Base-by-base conservation (phyloP, 2,113 vertebrate species). In the Tautogolabrus adspersus region DNA sequence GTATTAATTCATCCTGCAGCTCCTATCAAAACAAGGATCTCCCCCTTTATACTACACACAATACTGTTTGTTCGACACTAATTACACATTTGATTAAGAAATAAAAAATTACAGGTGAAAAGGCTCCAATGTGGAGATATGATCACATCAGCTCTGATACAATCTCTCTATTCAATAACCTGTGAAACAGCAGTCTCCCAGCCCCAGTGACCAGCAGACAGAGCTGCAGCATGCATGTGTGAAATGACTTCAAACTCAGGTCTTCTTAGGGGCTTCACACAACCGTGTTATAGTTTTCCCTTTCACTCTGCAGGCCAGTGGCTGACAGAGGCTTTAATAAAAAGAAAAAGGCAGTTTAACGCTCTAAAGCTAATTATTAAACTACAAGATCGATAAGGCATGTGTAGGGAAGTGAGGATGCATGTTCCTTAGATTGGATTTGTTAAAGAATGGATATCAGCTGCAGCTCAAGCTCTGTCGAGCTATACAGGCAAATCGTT, bases 81-180 rank as follows among this genome's bases (percentile, higher is more conserved):
- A 91, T 89, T 83, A 80, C 64, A 78, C 47, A 58, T 73, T 68
- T 71, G 63, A 81, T 77, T 75, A 85, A 68, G 66, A 62, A 81
- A 26, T 47, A 66, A 42, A 74, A 64, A 52, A 68, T 65, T 23
- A 19, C 67, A 74, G 76, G 63, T 84, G 60, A 58, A 59, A 69
- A 77, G 34, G 57, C 40, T 54, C 72, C 15, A 46, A 44, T 0
- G 10, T 3, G 9, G 19, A 75, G 81, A 65, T 69, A 51, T 12
- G 23, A 80, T 54, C 57, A 10, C 56, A 61, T 62, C 67, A 71
- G 51, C 44, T 66, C 19, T 11, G 49, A 59, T 68, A 52, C 8
- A 38, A 65, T 77, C 58, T 66, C 72, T 58, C 47, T 15, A n/a
- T 76, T 72, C 59, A 61, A 18, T 63, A 66, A 59, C 75, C 9